These are phyloP conservation scores for Drosophila borborema DNA, from an alignment of 2,888 invertebrate genomes.

Conservation along the genomic window DNA sequence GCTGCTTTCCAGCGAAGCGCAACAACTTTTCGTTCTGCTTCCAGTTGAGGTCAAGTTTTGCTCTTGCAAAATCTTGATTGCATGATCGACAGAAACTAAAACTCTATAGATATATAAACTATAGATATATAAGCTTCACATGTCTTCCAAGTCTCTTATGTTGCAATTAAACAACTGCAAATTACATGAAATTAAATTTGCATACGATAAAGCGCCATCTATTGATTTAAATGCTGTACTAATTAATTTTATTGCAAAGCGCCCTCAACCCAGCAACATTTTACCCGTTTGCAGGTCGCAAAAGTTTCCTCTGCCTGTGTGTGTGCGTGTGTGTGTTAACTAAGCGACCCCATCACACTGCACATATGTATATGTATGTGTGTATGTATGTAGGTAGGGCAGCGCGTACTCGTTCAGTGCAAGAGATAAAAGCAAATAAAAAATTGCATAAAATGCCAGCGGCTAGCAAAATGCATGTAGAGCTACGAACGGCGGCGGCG, in stretches of 20 bases:
- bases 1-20: constrained; percentile 58
- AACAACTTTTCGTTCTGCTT: constrained; percentile 18
- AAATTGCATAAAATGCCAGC: constrained; percentile 77
- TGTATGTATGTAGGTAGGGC: constrained; percentile 42
- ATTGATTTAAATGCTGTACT: background rate
- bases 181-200: background rate
- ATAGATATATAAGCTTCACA: too few species aligned
- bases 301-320: background rate
- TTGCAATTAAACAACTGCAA: background rate
- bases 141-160: background rate
- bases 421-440: constrained; percentile 77
- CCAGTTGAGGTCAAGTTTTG: constrained; percentile 35
- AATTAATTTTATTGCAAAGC: constrained; percentile 5
- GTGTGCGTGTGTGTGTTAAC: constrained; percentile 4
- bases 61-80: constrained; percentile 1
- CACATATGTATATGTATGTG: constrained; percentile 22
- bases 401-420: constrained; percentile 57
- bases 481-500: constrained; percentile 51
- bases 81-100: background rate
- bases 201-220: constrained; percentile 1
- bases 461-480: constrained; percentile 71
- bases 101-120: background rate
- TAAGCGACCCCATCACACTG: constrained; percentile 29
- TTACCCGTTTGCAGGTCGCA: constrained; percentile 14
- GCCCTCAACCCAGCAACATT: background rate